These are phyloP conservation scores for Chalcis sispes DNA, from an alignment of 2,888 invertebrate species.

Conservation along the genomic window DNA sequence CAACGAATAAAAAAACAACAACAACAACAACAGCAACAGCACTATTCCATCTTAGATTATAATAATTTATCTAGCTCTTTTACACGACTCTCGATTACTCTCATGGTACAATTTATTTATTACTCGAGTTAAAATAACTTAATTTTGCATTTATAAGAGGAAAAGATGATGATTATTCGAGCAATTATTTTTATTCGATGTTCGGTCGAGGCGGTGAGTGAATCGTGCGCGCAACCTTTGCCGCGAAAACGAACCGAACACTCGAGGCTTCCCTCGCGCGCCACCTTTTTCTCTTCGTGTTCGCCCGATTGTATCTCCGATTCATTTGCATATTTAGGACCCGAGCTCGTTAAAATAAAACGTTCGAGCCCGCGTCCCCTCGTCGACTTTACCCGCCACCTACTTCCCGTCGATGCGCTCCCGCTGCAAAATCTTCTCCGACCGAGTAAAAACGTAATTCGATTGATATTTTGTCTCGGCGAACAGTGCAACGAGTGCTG, in stretches of 20 bases:
- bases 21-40: constrained; percentile 78
- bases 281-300: constrained; percentile 69
- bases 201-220: too few relatives aligned
- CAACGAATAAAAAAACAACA: constrained; percentile 82
- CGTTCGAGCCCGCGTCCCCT: constrained; percentile 59
- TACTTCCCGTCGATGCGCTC: constrained; percentile 62
- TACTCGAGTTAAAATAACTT: too few relatives aligned
- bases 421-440: constrained; percentile 67
- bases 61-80: not conserved
- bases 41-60: too few relatives aligned
- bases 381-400: constrained; percentile 61
- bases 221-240: constrained; percentile 37
- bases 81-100: not conserved
- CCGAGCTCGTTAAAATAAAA: constrained; percentile 42
- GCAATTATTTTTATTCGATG: too few relatives aligned
- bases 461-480: constrained; percentile 27
- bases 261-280: constrained; percentile 31
- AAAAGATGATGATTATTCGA: too few relatives aligned
- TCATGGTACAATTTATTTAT: too few relatives aligned
- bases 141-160: too few relatives aligned
- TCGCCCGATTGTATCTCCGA: constrained; percentile 71
- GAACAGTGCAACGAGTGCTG: not conserved
- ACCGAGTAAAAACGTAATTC: constrained; percentile 71
- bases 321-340: constrained; percentile 74
- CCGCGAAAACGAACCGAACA: constrained; percentile 36